These are phyloP conservation scores for Lerema accius DNA, from an alignment of 1,140 invertebrate genomes.

Conservation along the genomic window DNA sequence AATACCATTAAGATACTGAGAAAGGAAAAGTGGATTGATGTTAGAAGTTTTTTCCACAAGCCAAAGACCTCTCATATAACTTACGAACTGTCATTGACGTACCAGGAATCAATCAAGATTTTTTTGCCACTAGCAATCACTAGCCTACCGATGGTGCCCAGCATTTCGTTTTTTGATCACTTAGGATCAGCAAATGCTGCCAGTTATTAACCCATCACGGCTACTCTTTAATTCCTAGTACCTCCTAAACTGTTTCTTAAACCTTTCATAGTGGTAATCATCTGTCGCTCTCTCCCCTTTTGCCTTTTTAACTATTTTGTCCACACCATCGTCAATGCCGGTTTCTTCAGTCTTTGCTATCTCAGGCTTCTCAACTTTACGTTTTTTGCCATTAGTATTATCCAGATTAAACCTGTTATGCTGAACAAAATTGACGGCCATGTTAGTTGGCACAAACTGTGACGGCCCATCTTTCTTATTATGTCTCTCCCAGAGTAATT, in stretches of 20 bases:
- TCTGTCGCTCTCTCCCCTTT: slow-evolving; percentile 96
- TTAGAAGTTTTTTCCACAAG: too few relatives aligned
- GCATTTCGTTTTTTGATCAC: too few relatives aligned
- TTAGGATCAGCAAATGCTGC: too few relatives aligned
- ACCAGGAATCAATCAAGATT: too few relatives aligned
- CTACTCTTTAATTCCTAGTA: too few relatives aligned
- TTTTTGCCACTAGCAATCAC: too few relatives aligned
- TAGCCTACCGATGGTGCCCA: too few relatives aligned
- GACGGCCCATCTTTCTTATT: slow-evolving; percentile 97
- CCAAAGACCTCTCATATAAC: too few relatives aligned
- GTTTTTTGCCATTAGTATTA: slow-evolving; percentile 78
- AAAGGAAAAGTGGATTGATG: too few relatives aligned
- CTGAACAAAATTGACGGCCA: slow-evolving; percentile 99
- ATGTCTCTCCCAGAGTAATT: slow-evolving; percentile 92
- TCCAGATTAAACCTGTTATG: slow-evolving; percentile 88
- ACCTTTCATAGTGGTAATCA: slow-evolving; percentile 98
- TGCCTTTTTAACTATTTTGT: slow-evolving; percentile 86
- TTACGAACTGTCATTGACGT: too few relatives aligned
- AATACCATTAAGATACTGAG: too few relatives aligned
- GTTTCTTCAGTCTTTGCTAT: slow-evolving; percentile 72
- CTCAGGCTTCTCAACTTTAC: slow-evolving; percentile 80
- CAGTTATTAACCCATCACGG: too few relatives aligned
- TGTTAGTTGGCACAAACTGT: slow-evolving; percentile 98
- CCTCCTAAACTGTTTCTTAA: slow-evolving; percentile 97
- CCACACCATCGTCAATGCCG: slow-evolving; percentile 80